These are phyloP conservation scores for Xenopus laevis DNA, from an alignment of 2,113 vertebrate genomes.

Conservation along the genomic window DNA sequence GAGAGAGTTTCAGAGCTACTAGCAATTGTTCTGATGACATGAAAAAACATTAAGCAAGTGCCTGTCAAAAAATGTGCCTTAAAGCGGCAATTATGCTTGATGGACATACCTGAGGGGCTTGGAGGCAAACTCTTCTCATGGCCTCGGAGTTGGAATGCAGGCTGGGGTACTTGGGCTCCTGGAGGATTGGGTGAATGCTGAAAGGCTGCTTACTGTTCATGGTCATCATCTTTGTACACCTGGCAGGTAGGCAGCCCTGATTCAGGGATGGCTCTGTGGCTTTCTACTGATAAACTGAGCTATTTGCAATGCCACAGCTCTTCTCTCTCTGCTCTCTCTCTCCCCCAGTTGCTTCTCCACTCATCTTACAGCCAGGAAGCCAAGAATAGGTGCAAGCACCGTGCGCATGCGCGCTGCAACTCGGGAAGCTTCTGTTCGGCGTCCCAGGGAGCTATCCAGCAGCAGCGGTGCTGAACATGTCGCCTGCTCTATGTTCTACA, in stretches of 20 bases:
- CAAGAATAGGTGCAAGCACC: constrained; percentile 56
- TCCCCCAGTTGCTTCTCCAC: constrained; percentile 66
- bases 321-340: constrained; percentile 64
- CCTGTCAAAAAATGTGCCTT: constrained; percentile 71
- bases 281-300: constrained; percentile 72
- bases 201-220: constrained; percentile 94
- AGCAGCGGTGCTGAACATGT: constrained; percentile 30
- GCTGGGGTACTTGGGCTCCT: constrained; percentile 85
- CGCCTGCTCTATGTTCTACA: background rate
- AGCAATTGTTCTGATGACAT: constrained; percentile 67
- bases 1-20: constrained; percentile 54
- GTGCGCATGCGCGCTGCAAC: constrained; percentile 63
- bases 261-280: constrained; percentile 60
- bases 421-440: constrained; percentile 15
- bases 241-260: constrained; percentile 67
- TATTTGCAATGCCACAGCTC: constrained; percentile 65
- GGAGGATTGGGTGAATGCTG: constrained; percentile 83
- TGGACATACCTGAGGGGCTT: constrained; percentile 90
- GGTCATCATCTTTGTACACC: constrained; percentile 81
- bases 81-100: constrained; percentile 60
- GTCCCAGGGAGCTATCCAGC: constrained; percentile 12
- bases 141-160: constrained; percentile 84
- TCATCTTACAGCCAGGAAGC: constrained; percentile 79
- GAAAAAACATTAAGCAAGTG: constrained; percentile 75
- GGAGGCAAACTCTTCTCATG: constrained; percentile 90